phyloP scores from a whole-genome alignment of 2,113 vertebrate genomes.

The Narcine bancroftii region DNA sequence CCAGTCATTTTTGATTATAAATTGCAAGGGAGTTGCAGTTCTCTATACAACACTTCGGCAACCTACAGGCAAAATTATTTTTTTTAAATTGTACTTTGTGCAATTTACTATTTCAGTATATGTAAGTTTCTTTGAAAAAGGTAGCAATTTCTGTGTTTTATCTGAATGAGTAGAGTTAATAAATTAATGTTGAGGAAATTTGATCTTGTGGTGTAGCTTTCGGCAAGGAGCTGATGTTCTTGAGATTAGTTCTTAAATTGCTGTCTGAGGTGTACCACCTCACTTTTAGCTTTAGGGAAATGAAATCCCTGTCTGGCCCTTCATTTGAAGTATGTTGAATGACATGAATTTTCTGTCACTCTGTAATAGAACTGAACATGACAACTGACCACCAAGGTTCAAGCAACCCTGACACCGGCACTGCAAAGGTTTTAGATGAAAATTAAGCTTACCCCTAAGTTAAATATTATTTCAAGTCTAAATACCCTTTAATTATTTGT shows the following conservation, averaged over 20 bases:
- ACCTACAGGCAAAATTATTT: slow-evolving; percentile 93
- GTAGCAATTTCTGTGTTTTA: background rate
- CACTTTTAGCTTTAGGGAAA: background rate
- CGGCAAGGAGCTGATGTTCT: background rate
- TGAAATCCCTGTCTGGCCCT: background rate
- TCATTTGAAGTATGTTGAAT: too few relatives aligned
- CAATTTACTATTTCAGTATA: background rate
- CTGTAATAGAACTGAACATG: background rate
- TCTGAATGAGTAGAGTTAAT: background rate
- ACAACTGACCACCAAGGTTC: too few relatives aligned
- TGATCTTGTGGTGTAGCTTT: too few relatives aligned
- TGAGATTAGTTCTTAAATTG: background rate
- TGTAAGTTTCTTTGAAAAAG: background rate
- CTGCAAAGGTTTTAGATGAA: too few relatives aligned
- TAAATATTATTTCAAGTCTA: too few relatives aligned
- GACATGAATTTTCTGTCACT: background rate
- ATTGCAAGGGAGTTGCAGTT: slow-evolving; percentile 70
- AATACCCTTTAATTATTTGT: too few relatives aligned
- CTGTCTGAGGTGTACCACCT: background rate
- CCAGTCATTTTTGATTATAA: slow-evolving; percentile 83
- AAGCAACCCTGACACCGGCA: too few relatives aligned
- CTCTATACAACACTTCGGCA: slow-evolving; percentile 87
- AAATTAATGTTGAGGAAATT: too few relatives aligned
- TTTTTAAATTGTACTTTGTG: background rate
- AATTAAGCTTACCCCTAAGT: too few relatives aligned